phyloP scores from a whole-genome alignment of 2,888 invertebrate species.

The Drosophila sordidula region DNA sequence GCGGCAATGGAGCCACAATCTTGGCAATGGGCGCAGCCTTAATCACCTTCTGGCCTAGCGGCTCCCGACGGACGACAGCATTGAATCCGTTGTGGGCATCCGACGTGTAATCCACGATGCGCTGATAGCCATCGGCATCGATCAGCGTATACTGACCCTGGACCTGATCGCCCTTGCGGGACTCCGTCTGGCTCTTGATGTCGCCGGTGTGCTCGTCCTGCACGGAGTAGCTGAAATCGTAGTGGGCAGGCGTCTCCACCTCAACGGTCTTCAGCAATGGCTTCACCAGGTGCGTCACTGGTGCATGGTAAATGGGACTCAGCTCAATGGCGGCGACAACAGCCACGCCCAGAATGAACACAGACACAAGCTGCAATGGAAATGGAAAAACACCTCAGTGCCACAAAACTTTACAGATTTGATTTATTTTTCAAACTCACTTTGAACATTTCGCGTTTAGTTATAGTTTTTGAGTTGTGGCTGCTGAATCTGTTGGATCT shows the following conservation, averaged over 20 bases:
- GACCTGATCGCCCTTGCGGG: constrained; percentile 86
- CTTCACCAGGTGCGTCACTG: constrained; percentile 69
- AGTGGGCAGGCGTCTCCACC: constrained; percentile 85
- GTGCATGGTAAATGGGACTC: constrained; percentile 64
- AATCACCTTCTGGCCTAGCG: constrained; percentile 83
- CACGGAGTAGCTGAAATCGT: constrained; percentile 86
- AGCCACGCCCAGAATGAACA: constrained; percentile 76
- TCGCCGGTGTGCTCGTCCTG: constrained; percentile 86
- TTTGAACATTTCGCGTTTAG: constrained; percentile 58
- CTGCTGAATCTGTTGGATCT: constrained; percentile 54
- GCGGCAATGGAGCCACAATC: constrained; percentile 72
- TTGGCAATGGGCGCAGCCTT: constrained; percentile 84
- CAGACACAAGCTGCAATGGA: constrained; percentile 69
- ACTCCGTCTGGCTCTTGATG: constrained; percentile 86
- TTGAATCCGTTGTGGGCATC: constrained; percentile 87
- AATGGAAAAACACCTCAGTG: not conserved
- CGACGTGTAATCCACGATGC: constrained; percentile 87
- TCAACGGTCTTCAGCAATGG: constrained; percentile 80
- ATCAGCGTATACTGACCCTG: constrained; percentile 86
- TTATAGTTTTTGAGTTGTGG: constrained; percentile 30
- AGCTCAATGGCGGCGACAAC: constrained; percentile 80
- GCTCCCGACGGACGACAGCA: constrained; percentile 86
- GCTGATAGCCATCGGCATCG: constrained; percentile 86
- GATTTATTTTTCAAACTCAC: constrained; percentile 30
- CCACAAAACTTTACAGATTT: not conserved